phyloP scores from a whole-genome alignment of 2,113 vertebrate species.

The Pollimyrus isidori region DNA sequence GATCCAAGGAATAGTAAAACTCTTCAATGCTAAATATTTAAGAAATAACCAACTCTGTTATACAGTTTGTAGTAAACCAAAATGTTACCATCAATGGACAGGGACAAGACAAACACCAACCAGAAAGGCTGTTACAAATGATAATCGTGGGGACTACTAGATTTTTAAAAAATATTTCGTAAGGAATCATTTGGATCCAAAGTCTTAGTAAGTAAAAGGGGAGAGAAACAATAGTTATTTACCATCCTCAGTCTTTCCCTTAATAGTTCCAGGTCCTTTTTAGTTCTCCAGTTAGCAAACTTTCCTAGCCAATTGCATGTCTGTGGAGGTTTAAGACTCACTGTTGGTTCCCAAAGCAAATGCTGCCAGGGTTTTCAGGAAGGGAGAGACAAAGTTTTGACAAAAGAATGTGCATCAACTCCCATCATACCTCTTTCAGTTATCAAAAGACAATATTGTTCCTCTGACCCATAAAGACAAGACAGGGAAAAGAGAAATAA shows the following conservation, averaged over 20 bases:
- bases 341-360: slow-evolving; percentile 38
- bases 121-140: background rate
- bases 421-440: slow-evolving; percentile 56
- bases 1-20: background rate
- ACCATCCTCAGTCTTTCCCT: slow-evolving; percentile 47
- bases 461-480: background rate
- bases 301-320: slow-evolving; percentile 43
- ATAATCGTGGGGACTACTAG: background rate
- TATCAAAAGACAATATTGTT: slow-evolving; percentile 21
- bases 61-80: background rate
- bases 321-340: slow-evolving; percentile 28
- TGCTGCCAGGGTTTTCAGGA: slow-evolving; percentile 58
- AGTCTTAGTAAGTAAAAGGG: slow-evolving; percentile 20
- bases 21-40: background rate
- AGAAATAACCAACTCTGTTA: background rate
- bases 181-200: slow-evolving; percentile 3
- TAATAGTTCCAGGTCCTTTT: slow-evolving; percentile 15
- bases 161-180: background rate
- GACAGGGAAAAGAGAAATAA: background rate
- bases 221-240: slow-evolving; percentile 48
- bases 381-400: slow-evolving; percentile 61
- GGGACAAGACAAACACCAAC: background rate
- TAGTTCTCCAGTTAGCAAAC: slow-evolving; percentile 47
- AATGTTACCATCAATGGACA: background rate
- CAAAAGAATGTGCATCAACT: slow-evolving; percentile 55